Evolutionary conservation across 2,797 vertebrate genomes (phyloP).

Genomic region (Poecilia picta): DNA sequence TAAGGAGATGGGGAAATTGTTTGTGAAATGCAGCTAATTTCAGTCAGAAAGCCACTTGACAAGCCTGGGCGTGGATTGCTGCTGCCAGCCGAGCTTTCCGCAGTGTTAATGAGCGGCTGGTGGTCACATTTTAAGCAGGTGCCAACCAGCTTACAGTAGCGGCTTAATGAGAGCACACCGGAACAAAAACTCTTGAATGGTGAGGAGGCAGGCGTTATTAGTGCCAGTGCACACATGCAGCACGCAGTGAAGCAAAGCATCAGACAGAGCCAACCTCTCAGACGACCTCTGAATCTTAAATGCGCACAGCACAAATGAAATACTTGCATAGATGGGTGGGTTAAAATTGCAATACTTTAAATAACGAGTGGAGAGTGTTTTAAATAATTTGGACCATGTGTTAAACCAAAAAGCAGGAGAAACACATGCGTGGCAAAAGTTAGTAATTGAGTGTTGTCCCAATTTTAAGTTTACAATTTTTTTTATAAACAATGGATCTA

Average conservation of each 20-base stretch:
- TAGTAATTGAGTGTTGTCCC: neutral
- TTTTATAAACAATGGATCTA: neutral
- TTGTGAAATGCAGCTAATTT: slow-evolving; percentile 83
- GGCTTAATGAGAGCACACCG: slow-evolving; percentile 81
- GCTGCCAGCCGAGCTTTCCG: slow-evolving; percentile 76
- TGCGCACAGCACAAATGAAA: slow-evolving; percentile 4
- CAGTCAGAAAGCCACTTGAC: slow-evolving; percentile 66
- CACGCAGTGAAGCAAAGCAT: slow-evolving; percentile 28
- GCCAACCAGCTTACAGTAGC: slow-evolving; percentile 77
- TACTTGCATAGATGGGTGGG: neutral
- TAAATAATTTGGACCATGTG: neutral
- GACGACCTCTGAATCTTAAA: slow-evolving; percentile 36
- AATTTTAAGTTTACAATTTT: neutral
- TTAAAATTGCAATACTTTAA: neutral
- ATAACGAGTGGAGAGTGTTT: neutral
- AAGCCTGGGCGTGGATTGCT: slow-evolving; percentile 67
- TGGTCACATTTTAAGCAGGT: slow-evolving; percentile 80
- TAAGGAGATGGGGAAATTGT: slow-evolving; percentile 81
- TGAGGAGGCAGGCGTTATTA: slow-evolving; percentile 76
- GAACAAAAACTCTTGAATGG: slow-evolving; percentile 70
- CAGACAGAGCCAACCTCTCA: slow-evolving; percentile 25
- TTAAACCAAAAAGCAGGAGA: neutral
- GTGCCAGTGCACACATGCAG: slow-evolving; percentile 40
- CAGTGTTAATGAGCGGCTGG: slow-evolving; percentile 81
- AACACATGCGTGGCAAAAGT: too few species aligned